These are phyloP conservation scores for Nasua narica DNA, from an alignment of 2,797 vertebrate genomes.

Conservation along the genomic window DNA sequence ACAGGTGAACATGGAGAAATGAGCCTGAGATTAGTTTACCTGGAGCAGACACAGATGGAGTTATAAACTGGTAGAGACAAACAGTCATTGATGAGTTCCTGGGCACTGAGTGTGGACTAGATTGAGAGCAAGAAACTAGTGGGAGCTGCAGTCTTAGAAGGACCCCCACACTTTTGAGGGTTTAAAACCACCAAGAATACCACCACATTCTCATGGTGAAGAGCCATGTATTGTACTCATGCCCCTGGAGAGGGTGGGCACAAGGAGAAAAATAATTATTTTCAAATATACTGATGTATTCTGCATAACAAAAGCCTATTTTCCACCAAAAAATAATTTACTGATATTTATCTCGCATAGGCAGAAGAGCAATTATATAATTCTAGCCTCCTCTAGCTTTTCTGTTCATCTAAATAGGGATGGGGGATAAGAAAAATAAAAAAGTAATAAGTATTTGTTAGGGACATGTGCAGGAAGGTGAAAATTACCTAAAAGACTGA, in stretches of 20 bases:
- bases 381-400: not conserved
- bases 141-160: not conserved
- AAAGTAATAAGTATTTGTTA: not conserved
- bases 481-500: not conserved
- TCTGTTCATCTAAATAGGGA: not conserved
- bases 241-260: not conserved
- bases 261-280: not conserved
- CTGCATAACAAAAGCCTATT: not conserved
- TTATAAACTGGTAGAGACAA: not conserved
- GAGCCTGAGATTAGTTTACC: not conserved
- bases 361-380: not conserved
- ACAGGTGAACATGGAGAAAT: not conserved
- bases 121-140: not conserved
- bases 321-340: not conserved
- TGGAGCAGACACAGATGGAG: not conserved
- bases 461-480: not conserved
- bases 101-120: not conserved
- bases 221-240: not conserved
- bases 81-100: not conserved
- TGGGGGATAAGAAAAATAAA: not conserved
- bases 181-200: not conserved
- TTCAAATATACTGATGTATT: not conserved
- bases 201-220: not conserved
- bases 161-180: not conserved
- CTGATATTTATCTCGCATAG: not conserved